Evolutionary conservation across 1,140 invertebrate genomes (phyloP).

Genomic region (Bicyclus anynana): DNA sequence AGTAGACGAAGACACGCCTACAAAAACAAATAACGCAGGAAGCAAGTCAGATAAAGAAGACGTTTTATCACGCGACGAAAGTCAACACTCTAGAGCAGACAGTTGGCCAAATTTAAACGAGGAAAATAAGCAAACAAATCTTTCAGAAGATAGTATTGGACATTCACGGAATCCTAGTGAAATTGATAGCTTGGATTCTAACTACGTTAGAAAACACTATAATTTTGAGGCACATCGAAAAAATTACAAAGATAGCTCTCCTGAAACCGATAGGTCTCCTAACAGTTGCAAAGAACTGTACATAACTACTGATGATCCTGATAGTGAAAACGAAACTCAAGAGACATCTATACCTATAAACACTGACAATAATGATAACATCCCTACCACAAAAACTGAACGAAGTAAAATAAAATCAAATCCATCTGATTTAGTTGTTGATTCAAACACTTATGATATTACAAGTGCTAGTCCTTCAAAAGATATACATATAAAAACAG

Average conservation of each 20-base stretch:
- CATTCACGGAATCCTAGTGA: conserved; percentile 76
- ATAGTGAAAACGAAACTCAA: conserved; percentile 55
- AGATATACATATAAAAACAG: conserved; percentile 27
- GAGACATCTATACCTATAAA: conserved; percentile 65
- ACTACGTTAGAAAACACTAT: conserved; percentile 79
- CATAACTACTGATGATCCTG: conserved; percentile 60
- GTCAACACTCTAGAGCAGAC: conserved; percentile 54
- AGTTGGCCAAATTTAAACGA: conserved; percentile 70
- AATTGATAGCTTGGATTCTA: conserved; percentile 81
- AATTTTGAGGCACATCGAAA: conserved; percentile 71
- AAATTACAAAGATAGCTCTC: conserved; percentile 69
- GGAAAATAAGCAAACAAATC: conserved; percentile 58
- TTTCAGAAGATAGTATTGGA: conserved; percentile 69
- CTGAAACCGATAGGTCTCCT: conserved; percentile 61
- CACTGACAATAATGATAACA: conserved; percentile 57
- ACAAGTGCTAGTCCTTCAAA: conserved; percentile 36
- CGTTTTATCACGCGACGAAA: conserved; percentile 47
- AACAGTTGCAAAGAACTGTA: conserved; percentile 61
- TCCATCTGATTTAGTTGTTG: conserved; percentile 13
- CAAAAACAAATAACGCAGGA: conserved; percentile 34
- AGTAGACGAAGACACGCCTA: conserved; percentile 43
- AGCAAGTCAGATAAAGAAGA: conserved; percentile 55
- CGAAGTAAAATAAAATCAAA: background rate
- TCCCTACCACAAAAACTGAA: background rate
- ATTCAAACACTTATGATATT: conserved; percentile 35